Evolutionary conservation across 2,888 invertebrate species (phyloP), one percentile per base, ranked within the genome.

Genomic region (Chrysolina oricalcia): DNA sequence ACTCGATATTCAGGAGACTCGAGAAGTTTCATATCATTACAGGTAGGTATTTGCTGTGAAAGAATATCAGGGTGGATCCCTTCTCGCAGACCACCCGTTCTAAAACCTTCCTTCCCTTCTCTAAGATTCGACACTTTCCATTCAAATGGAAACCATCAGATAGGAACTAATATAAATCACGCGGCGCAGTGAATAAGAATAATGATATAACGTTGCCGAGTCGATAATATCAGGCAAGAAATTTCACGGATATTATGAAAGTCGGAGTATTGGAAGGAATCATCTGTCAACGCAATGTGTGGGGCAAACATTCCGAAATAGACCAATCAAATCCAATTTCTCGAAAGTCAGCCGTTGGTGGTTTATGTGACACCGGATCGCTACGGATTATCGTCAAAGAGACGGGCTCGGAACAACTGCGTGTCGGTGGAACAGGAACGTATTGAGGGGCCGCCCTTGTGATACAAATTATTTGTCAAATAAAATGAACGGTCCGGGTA

Each of bases 351-450:
- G 75, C 59, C 78, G 77, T 75, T 75, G 78, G 79, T 78, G 80
- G 80, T 81, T 81, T 83, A 83, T 82, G 83, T 83, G 83, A 83
- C 83, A 83, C 80, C 78, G 79, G 78, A 81, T 83, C 83, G 78
- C 76, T 77, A 79, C 79, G 82, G 81, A 83, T 83, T 81, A 83
- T 79, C 82, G 79, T 83, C 82, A 83, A 77, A 74, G 65, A 80
- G 72, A 72, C 77, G 73, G 71, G 74, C 71, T 74, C 70, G 68
- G 64, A 76, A 74, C 72, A 74, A 74, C 59, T 62, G 63, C 53
- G 23, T n/a, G 40, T 0, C 23, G 35, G 23, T 23, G 17, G 35
- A 59, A 17, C 35, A 67, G 50, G 50, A n/a, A 17, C 21, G 53
- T 8, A 53, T 56, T 56, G 35, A 21, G 19, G 19, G 53, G 53